phyloP scores from a whole-genome alignment of 2,113 vertebrate species.

The Microcebus tavaratra region DNA sequence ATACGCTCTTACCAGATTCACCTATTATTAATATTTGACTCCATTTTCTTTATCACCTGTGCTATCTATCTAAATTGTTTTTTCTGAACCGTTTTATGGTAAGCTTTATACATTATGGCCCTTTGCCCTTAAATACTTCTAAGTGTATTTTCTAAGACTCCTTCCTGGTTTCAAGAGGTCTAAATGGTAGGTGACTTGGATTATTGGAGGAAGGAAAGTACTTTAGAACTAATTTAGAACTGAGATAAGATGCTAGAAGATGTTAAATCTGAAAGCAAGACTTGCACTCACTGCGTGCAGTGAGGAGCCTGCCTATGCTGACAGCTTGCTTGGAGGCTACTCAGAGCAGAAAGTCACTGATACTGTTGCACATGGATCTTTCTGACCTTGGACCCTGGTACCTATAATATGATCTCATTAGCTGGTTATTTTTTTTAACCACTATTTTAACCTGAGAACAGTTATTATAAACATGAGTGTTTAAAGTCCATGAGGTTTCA shows the following conservation, averaged over 20 bases:
- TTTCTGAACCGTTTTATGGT: background rate
- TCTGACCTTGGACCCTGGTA: background rate
- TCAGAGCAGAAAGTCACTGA: background rate
- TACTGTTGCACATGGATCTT: background rate
- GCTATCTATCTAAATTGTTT: background rate
- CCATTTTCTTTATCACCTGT: background rate
- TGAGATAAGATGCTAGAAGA: background rate
- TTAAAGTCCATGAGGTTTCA: background rate
- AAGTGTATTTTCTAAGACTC: background rate
- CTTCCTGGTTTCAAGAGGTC: background rate
- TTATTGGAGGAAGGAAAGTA: background rate
- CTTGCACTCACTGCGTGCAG: background rate
- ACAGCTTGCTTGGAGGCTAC: background rate
- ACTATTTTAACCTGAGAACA: background rate
- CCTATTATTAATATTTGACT: background rate
- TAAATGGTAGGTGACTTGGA: background rate
- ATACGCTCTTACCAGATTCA: background rate
- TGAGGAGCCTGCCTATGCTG: background rate
- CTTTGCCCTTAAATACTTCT: background rate
- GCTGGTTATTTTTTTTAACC: background rate
- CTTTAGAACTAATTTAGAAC: constrained; percentile 2
- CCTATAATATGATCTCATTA: background rate
- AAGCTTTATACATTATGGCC: background rate
- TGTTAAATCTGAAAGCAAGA: background rate
- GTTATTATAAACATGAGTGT: background rate